Percentiles rank a stretch among this genome's conserved stretches.
Conservation (phyloP, 2,797 vertebrate genomes). For the Coendou prehensilis region DNA sequence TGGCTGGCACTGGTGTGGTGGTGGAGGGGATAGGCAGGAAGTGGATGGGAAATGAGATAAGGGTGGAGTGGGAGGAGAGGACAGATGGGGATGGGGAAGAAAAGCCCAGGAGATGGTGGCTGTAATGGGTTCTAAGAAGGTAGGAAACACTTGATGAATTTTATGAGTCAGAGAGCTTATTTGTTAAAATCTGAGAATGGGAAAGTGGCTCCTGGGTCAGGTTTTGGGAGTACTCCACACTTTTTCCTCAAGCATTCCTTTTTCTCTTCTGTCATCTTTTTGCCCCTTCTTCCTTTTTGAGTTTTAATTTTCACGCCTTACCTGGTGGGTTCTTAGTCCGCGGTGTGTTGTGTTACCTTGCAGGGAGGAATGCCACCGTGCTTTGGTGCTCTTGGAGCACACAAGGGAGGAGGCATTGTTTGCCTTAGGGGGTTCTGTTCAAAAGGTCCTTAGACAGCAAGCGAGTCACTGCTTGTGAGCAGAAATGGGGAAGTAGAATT, state of each 20-base stretch:
- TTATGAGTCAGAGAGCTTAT: slow-evolving; percentile 56
- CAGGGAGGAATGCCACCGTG: background rate
- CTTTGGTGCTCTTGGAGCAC: slow-evolving; percentile 7
- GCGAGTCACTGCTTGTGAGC: slow-evolving; percentile 43
- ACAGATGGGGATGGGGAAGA: slow-evolving; percentile 13
- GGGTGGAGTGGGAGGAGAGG: slow-evolving; percentile 53
- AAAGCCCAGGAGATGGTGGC: background rate
- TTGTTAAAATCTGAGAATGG: slow-evolving; percentile 40
- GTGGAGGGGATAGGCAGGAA: slow-evolving; percentile 16
- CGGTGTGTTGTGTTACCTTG: background rate
- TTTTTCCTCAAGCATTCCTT: background rate
- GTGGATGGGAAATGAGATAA: slow-evolving; percentile 47
- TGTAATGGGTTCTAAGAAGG: slow-evolving; percentile 18
- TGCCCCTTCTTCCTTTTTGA: background rate
- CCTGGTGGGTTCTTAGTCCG: background rate
- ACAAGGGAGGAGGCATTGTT: background rate
- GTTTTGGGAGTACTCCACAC: background rate
- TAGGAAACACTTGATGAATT: slow-evolving; percentile 10
- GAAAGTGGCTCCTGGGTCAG: background rate
- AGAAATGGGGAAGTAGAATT: slow-evolving; percentile 66
- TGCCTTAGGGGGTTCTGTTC: slow-evolving; percentile 60
- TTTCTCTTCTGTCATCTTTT: background rate
- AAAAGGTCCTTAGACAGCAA: slow-evolving; percentile 24
- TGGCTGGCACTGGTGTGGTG: background rate
- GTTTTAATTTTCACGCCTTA: slow-evolving; percentile 51